phyloP scores from a whole-genome alignment of 2,797 vertebrate species.

The Serranus cabrilla region DNA sequence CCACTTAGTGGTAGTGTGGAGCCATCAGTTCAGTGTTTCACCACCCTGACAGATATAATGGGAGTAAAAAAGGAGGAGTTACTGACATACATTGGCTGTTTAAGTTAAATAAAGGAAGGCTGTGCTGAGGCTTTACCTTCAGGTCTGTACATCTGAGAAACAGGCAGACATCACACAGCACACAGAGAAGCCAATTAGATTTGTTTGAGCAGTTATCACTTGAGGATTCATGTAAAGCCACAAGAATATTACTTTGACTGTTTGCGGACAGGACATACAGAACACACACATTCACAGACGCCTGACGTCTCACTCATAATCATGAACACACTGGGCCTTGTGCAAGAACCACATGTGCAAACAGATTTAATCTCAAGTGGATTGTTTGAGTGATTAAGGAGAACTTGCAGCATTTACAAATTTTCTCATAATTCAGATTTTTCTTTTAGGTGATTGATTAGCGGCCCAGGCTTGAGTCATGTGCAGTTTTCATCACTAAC shows the following conservation, averaged over 20 bases:
- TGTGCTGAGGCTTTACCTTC: background rate
- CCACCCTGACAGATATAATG: slow-evolving; percentile 8
- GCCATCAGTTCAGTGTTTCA: slow-evolving; percentile 6
- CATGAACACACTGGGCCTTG: no score
- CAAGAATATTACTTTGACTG: slow-evolving; percentile 47
- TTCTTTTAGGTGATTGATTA: no score
- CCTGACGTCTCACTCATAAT: no score
- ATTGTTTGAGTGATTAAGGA: no score
- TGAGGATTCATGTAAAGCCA: slow-evolving; percentile 24
- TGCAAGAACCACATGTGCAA: no score
- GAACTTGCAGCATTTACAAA: no score
- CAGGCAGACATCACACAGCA: background rate
- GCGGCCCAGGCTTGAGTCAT: no score
- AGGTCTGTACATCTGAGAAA: slow-evolving; percentile 5
- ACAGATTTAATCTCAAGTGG: no score
- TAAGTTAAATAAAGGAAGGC: slow-evolving; percentile 8
- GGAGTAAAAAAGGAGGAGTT: background rate
- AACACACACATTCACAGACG: background rate
- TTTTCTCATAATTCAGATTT: no score
- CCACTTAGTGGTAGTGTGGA: slow-evolving; percentile 49
- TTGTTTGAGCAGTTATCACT: slow-evolving; percentile 70
- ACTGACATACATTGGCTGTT: background rate
- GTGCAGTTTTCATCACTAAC: no score
- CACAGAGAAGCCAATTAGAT: slow-evolving; percentile 65
- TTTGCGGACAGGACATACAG: slow-evolving; percentile 44